A percentile compares a stretch with the other conserved stretches of the same genome.
Evolutionary conservation across 2,797 vertebrate species (phyloP).

Genomic region (Etheostoma nigrum): DNA sequence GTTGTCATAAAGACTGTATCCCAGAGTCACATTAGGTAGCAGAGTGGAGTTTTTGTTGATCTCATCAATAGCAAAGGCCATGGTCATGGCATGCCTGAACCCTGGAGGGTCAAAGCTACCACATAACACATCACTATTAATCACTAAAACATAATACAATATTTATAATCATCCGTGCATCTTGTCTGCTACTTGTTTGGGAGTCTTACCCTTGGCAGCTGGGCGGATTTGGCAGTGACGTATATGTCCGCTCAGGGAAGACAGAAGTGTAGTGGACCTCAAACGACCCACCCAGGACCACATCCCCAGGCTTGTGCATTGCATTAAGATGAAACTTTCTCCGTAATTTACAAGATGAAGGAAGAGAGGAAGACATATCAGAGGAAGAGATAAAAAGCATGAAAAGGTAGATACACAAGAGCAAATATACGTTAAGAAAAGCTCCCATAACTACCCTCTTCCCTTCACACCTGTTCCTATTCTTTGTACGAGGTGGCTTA

Average conservation of each 20-base stretch:
- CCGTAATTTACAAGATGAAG: slow-evolving; percentile 47
- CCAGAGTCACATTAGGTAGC: slow-evolving; percentile 81
- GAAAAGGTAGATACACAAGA: slow-evolving; percentile 10
- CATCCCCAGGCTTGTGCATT: slow-evolving; percentile 72
- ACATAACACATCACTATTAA: background rate
- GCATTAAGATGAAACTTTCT: slow-evolving; percentile 51
- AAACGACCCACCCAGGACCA: slow-evolving; percentile 80
- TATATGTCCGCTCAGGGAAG: slow-evolving; percentile 75
- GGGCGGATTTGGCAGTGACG: slow-evolving; percentile 70
- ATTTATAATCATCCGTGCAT: background rate
- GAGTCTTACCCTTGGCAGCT: slow-evolving; percentile 58
- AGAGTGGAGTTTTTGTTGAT: slow-evolving; percentile 79
- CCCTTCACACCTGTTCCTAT: background rate
- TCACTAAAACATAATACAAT: background rate
- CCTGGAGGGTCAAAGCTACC: slow-evolving; percentile 58
- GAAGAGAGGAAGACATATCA: slow-evolving; percentile 14
- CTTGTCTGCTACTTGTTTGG: background rate
- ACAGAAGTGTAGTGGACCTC: slow-evolving; percentile 74
- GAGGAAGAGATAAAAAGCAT: slow-evolving; percentile 19
- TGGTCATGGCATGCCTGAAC: slow-evolving; percentile 77
- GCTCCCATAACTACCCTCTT: slow-evolving; percentile 41
- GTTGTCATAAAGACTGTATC: slow-evolving; percentile 83
- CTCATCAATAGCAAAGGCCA: slow-evolving; percentile 81
- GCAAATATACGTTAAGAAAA: background rate
- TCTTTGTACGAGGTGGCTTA: background rate